These are phyloP conservation scores for Nesoenas mayeri DNA, from an alignment of 2,113 vertebrate genomes.

Conservation along the genomic window DNA sequence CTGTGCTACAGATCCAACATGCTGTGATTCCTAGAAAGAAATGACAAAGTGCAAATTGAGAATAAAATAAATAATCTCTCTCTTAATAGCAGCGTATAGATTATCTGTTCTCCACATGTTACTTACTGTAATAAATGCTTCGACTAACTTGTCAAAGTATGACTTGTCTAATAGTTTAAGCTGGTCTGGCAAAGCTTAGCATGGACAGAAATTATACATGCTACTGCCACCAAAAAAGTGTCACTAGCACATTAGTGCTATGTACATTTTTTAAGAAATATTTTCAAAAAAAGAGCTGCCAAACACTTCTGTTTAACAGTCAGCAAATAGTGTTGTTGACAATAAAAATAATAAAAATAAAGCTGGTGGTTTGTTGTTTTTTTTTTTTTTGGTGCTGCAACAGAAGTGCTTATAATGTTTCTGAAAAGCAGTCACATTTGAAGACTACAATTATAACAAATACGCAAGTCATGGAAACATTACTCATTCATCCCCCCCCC, in stretches of 20 bases:
- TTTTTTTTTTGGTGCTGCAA: neutral
- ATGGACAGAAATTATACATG: fast-evolving
- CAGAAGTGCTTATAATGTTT: neutral
- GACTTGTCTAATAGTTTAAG: neutral
- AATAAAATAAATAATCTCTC: neutral
- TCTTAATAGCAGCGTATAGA: fast-evolving
- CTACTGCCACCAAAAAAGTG: neutral
- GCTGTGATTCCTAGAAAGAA: slow-evolving; percentile 80
- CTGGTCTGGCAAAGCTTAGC: neutral
- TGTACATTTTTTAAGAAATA: neutral
- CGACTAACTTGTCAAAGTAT: neutral
- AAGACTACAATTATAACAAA: neutral
- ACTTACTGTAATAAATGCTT: neutral
- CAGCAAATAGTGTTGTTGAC: neutral
- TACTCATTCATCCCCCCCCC: neutral
- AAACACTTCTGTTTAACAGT: neutral
- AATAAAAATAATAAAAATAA: neutral
- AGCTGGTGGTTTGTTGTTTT: too few species aligned
- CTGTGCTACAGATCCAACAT: slow-evolving; percentile 70
- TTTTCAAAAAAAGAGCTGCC: neutral
- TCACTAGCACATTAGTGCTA: neutral
- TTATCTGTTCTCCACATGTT: neutral
- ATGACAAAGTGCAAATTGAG: neutral
- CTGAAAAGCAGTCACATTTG: neutral
- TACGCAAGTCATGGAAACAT: neutral